Conservation (phyloP, 2,888 invertebrate species). For the Salpingus planirostris region DNA sequence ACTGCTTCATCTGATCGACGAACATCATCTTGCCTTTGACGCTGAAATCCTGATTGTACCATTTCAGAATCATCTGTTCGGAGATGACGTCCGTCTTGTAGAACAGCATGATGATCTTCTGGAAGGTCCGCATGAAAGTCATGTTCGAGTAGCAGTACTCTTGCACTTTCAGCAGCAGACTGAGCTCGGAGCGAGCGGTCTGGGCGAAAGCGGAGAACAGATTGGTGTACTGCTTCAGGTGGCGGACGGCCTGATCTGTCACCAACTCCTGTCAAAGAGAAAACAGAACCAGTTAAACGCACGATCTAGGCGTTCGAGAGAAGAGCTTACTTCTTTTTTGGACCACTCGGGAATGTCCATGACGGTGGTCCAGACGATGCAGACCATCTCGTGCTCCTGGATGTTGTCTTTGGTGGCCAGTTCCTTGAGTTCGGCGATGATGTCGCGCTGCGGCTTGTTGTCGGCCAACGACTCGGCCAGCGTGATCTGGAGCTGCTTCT, state of each 20-base stretch:
- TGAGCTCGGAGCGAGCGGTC: conserved; percentile 78
- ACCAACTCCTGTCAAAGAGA: conserved; percentile 58
- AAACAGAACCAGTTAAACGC: too few relatives aligned
- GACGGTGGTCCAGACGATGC: conserved; percentile 76
- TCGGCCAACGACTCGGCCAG: conserved; percentile 81
- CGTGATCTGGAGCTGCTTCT: conserved; percentile 64
- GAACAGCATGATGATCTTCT: conserved; percentile 91
- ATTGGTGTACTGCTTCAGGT: conserved; percentile 77
- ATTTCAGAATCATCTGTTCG: conserved; percentile 91
- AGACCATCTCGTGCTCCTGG: conserved; percentile 73
- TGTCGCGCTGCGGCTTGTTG: conserved; percentile 76
- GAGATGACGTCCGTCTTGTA: conserved; percentile 94
- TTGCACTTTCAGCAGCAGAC: conserved; percentile 85
- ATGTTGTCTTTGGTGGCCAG: conserved; percentile 75
- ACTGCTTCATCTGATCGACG: conserved; percentile 96
- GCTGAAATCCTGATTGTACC: conserved; percentile 86
- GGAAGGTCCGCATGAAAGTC: conserved; percentile 98
- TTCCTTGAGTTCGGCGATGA: conserved; percentile 78
- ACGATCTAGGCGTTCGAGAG: too few relatives aligned
- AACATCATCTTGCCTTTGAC: conserved; percentile 95
- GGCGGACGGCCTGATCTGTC: conserved; percentile 90
- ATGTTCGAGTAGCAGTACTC: conserved; percentile 98
- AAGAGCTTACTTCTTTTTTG: conserved; percentile 76
- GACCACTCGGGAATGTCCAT: conserved; percentile 98
- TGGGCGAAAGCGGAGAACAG: conserved; percentile 82